Evolutionary conservation across 2,113 vertebrate genomes (phyloP), one percentile per base, ranked within the genome.

Genomic region (Labeo catla): DNA sequence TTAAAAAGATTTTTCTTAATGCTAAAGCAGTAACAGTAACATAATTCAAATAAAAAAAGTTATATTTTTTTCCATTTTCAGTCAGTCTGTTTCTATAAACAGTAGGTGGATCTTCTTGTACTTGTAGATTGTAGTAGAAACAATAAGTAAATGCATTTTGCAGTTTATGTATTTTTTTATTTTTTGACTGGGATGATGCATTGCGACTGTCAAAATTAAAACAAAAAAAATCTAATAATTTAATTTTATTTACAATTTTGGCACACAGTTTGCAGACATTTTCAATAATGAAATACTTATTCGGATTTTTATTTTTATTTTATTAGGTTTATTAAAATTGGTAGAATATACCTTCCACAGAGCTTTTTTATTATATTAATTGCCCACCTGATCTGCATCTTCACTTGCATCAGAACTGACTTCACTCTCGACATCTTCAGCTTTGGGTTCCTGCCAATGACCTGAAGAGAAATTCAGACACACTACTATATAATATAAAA

Each of bases 301-400:
- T n/a, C 6, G 8, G 6, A 4, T 23, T 76, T 23, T 50, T 6
- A 15, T 23, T 15, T 49, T 49, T 50, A 76, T 49, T 1, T 49
- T 77, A 15, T 76, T 52, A 52, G 0, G 12, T 28, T 13, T 49
- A 52, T 54, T 77, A 54, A 34, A 77, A 50, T 52, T 52, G n/a
- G 66, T 13, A 28, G 11, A 76, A 47, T 39, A 39, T 3, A 11
- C 1, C 34, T 73, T 74, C 21, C 43, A 74, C 19, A 72, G 36
- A 43, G 39, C 19, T 66, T 65, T 10, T 68, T 68, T 34, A 0
- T 57, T 39, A 2, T 43, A 59, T 52, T 0, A n/a, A 49, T 36
- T 4, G 19, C 93, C 91, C 84, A 95, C 94, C 93, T 91, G 78
- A 36, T 87, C 87, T 63, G 63, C 85, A n/a, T 89, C 79, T 36